Conservation (phyloP, 2,888 invertebrate species). For the Lithophane leautieri region DNA sequence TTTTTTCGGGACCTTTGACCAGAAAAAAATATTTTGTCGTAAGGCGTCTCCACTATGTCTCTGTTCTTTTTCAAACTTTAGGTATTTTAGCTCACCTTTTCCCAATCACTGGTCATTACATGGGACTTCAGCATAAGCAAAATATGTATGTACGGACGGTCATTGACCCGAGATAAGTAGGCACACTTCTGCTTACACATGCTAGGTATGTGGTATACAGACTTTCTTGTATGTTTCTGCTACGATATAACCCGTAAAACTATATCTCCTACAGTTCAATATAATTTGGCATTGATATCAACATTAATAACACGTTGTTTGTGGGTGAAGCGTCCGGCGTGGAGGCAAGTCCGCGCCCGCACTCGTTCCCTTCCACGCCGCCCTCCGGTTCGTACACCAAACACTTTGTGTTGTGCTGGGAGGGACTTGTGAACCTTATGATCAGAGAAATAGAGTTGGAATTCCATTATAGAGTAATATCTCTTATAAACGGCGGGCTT, state of each 20-base stretch:
- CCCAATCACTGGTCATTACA: too few species aligned
- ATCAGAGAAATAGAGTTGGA: not conserved
- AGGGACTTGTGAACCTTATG: slow-evolving; percentile 56
- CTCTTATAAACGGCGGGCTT: not conserved
- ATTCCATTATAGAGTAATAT: slow-evolving; percentile 5
- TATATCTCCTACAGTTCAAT: not conserved
- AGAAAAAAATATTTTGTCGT: too few species aligned
- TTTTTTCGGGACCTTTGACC: too few species aligned
- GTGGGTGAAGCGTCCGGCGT: slow-evolving; percentile 71
- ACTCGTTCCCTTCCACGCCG: slow-evolving; percentile 90
- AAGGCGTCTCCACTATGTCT: too few species aligned
- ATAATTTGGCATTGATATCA: slow-evolving; percentile 8
- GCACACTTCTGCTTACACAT: not conserved
- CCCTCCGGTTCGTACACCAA: slow-evolving; percentile 89
- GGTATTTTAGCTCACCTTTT: too few species aligned
- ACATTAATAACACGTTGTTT: slow-evolving; percentile 53
- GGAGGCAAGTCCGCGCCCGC: slow-evolving; percentile 82
- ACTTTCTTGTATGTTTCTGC: not conserved
- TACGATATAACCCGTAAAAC: slow-evolving; percentile 32
- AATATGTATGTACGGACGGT: not conserved
- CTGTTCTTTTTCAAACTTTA: too few species aligned
- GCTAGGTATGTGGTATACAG: not conserved
- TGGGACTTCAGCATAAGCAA: not conserved
- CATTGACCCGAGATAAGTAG: not conserved
- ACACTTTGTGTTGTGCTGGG: slow-evolving; percentile 42